Conservation (phyloP, 2,888 invertebrate genomes). For the Trachelus tabidus region DNA sequence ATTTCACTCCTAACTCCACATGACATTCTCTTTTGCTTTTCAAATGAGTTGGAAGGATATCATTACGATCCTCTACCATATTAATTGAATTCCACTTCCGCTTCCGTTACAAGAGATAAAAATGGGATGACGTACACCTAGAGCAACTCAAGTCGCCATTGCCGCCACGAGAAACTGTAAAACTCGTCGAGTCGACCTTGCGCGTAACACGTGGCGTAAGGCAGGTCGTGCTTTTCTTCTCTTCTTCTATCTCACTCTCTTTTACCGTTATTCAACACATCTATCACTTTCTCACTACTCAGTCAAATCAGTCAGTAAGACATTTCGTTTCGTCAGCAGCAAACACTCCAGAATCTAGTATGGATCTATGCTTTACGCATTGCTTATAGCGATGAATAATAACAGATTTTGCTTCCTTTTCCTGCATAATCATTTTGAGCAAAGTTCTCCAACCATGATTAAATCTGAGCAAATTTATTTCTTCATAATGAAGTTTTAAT, state of each 20-base stretch:
- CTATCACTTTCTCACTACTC: not conserved
- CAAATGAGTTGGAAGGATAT: not conserved
- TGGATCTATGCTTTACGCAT: not conserved
- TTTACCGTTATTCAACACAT: not conserved
- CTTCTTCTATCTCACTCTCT: not conserved
- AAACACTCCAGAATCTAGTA: not conserved
- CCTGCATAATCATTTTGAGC: not conserved
- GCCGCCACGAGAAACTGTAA: not conserved
- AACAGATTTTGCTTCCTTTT: not conserved
- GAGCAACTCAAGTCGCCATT: not conserved
- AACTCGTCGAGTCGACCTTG: not conserved
- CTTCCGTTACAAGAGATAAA: not conserved
- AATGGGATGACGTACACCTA: not conserved
- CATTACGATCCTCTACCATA: not conserved
- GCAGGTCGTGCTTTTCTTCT: not conserved
- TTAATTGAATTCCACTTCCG: not conserved
- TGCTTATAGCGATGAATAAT: not conserved
- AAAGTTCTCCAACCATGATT: not conserved
- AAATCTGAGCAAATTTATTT: not conserved
- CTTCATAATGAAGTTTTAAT: not conserved
- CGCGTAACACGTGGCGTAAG: constrained; percentile 6
- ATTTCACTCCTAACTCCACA: not conserved
- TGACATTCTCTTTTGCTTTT: not conserved
- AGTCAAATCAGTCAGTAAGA: not conserved
- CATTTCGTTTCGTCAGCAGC: not conserved